phyloP scores from a whole-genome alignment of 1,140 invertebrate species.

The Sycobia sp. region DNA sequence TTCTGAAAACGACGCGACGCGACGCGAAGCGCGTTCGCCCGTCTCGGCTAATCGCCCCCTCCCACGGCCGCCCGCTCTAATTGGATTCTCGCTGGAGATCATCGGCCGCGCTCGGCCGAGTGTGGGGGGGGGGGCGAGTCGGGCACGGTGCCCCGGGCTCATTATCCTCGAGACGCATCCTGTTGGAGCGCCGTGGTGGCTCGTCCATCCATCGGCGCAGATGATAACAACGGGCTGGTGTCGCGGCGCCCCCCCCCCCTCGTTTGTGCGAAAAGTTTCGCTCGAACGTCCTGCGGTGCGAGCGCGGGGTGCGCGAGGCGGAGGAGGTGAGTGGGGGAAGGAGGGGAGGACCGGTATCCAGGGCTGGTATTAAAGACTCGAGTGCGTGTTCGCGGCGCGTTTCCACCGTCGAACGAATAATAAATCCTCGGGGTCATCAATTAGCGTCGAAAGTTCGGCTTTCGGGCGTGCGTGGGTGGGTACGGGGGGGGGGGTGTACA shows the following conservation, averaged over 20 bases:
- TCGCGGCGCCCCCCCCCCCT: neutral
- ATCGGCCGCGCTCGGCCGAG: too few relatives aligned
- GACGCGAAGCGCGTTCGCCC: too few relatives aligned
- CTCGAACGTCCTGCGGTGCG: neutral
- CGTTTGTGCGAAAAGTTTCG: too few relatives aligned
- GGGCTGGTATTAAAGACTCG: neutral
- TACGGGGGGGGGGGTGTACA: constrained; percentile 18
- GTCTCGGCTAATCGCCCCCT: too few relatives aligned
- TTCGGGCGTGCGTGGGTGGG: neutral
- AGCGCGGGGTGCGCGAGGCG: neutral
- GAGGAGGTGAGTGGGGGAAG: too few relatives aligned
- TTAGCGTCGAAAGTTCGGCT: constrained; percentile 18
- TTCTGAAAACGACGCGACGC: too few relatives aligned
- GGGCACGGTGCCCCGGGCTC: too few relatives aligned
- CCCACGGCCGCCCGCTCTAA: constrained; percentile 40
- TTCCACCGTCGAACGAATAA: neutral
- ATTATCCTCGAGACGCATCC: too few relatives aligned
- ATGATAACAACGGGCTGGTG: too few relatives aligned
- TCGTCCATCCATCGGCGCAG: too few relatives aligned
- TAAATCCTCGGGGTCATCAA: constrained; percentile 26
- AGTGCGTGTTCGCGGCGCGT: neutral
- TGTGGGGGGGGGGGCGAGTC: too few relatives aligned
- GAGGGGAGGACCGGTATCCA: neutral
- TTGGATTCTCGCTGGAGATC: constrained; percentile 43
- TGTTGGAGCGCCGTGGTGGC: too few relatives aligned